phyloP scores from a whole-genome alignment of 2,797 vertebrate species.

The Botia almorhae region DNA sequence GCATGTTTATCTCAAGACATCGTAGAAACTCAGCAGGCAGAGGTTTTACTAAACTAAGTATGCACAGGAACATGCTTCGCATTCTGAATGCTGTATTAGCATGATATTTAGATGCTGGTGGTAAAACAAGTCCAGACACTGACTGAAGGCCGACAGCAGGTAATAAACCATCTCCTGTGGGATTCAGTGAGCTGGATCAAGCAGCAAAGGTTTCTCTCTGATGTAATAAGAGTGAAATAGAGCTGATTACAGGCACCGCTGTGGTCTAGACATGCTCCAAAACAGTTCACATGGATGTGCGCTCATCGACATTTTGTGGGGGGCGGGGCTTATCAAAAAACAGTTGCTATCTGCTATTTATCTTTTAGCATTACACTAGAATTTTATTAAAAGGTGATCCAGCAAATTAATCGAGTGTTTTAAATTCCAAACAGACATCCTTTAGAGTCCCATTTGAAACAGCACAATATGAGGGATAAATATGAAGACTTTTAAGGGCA shows the following conservation, averaged over 20 bases:
- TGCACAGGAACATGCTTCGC: constrained; percentile 10
- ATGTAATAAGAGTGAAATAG: constrained; percentile 37
- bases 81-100: constrained; percentile 6
- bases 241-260: constrained; percentile 48
- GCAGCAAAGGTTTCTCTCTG: constrained; percentile 17
- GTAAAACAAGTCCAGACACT: constrained; percentile 27
- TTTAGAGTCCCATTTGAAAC: constrained; percentile 57
- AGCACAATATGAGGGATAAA: constrained; percentile 65
- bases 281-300: constrained; percentile 23
- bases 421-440: constrained; percentile 36
- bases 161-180: constrained; percentile 35
- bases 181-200: constrained; percentile 35
- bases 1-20: constrained; percentile 8
- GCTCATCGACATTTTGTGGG: constrained; percentile 29
- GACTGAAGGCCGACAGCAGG: constrained; percentile 31
- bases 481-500: constrained; percentile 67
- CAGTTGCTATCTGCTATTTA: background rate
- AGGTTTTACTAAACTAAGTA: background rate
- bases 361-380: constrained; percentile 28
- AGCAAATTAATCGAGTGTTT: constrained; percentile 38
- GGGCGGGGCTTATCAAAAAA: constrained; percentile 40
- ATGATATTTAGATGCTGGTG: constrained; percentile 21
- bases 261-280: constrained; percentile 8
- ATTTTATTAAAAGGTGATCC: background rate
- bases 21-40: constrained; percentile 4